Evolutionary conservation across 2,113 vertebrate species (phyloP).

Genomic region (Pseudopodoces humilis): DNA sequence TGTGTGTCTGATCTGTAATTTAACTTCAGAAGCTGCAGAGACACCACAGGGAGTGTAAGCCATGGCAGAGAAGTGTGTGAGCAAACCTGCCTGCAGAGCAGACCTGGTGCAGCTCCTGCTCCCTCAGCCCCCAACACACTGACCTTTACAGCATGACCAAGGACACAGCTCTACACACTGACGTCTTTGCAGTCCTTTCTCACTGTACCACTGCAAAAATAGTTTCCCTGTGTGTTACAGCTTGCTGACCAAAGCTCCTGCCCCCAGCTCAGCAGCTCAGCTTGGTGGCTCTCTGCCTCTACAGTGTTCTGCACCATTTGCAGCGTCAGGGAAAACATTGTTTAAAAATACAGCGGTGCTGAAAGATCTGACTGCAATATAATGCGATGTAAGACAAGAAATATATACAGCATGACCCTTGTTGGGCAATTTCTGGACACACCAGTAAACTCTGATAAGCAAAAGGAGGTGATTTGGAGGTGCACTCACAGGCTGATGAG

Average conservation of each 20-base stretch:
- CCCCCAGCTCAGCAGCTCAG: neutral
- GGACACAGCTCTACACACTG: neutral
- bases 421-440: neutral
- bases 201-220: neutral
- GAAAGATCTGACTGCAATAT: constrained; percentile 1
- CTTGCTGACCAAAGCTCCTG: neutral
- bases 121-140: neutral
- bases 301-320: neutral
- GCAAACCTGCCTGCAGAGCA: neutral
- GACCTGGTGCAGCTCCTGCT: neutral
- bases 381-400: neutral
- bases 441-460: neutral
- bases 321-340: neutral
- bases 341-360: neutral
- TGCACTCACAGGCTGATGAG: neutral
- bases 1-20: neutral
- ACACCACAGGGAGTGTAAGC: neutral
- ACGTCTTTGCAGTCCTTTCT: neutral
- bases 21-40: neutral
- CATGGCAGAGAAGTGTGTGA: neutral
- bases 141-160: neutral
- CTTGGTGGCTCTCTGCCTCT: neutral
- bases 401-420: neutral
- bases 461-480: neutral
- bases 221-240: neutral